Evolutionary conservation across 2,888 invertebrate genomes (phyloP).

Genomic region (Philonicus albiceps): DNA sequence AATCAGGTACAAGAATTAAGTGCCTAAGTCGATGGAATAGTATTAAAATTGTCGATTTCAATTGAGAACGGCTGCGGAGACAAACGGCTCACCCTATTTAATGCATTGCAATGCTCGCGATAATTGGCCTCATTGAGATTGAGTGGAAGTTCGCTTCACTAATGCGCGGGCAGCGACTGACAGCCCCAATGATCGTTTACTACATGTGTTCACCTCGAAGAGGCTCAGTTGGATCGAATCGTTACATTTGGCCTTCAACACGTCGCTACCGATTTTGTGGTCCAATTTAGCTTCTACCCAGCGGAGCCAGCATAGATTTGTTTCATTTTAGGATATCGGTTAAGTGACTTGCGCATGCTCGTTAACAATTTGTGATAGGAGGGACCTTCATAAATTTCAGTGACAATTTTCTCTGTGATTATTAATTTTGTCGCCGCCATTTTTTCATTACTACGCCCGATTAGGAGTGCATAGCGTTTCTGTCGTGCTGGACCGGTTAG

Average conservation of each 20-base stretch:
- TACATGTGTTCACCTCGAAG: conserved; percentile 22
- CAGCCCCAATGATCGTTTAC: not conserved
- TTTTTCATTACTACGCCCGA: not conserved
- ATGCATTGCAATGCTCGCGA: not conserved
- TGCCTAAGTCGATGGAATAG: not conserved
- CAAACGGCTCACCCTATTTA: not conserved
- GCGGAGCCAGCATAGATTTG: conserved; percentile 26
- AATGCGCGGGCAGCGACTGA: not conserved
- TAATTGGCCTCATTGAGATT: conserved; percentile 20
- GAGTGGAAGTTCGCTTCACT: not conserved
- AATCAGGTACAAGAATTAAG: not conserved
- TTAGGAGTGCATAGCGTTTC: not conserved
- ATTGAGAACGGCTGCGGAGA: not conserved
- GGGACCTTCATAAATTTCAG: conserved; percentile 18
- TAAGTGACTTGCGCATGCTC: conserved; percentile 34
- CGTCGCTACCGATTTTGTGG: not conserved
- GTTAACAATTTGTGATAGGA: conserved; percentile 1
- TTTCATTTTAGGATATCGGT: conserved; percentile 9
- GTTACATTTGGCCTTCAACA: not conserved
- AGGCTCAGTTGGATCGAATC: not conserved
- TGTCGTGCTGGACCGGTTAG: not conserved
- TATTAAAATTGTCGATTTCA: not conserved
- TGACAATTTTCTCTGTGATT: conserved; percentile 19
- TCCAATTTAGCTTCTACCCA: not conserved
- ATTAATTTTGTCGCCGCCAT: conserved; percentile 35